A percentile compares a stretch with the other conserved stretches of the same genome.
These are phyloP conservation scores for Aurelia sp. DNA, from an alignment of 30 jellyfish, hydroid and myxozoan genomes.

Conservation along the genomic window DNA sequence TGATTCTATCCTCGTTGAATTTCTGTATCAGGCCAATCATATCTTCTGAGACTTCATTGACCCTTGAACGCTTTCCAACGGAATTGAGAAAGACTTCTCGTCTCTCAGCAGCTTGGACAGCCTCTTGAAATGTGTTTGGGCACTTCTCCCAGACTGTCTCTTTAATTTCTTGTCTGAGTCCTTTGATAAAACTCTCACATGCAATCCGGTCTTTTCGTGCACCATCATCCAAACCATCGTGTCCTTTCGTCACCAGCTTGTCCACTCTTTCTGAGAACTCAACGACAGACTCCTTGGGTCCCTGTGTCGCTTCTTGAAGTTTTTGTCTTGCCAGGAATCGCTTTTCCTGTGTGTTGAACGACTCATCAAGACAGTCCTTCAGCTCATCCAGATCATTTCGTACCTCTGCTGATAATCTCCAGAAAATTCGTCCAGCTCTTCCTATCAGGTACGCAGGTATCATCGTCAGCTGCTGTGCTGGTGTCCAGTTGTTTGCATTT, in stretches of 20 bases:
- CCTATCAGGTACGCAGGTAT: constrained; percentile 60
- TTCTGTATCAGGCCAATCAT: constrained; percentile 37
- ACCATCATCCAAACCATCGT: constrained; percentile 55
- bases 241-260: constrained; percentile 51
- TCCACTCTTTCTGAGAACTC: constrained; percentile 54
- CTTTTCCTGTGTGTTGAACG: constrained; percentile 51
- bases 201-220: constrained; percentile 63
- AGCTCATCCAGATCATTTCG: constrained; percentile 43
- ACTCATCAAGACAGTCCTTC: constrained; percentile 46
- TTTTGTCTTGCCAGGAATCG: constrained; percentile 43
- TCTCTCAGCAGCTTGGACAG: constrained; percentile 42
- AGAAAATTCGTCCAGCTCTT: constrained; percentile 66
- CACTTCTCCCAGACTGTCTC: constrained; percentile 61
- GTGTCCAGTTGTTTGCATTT: constrained; percentile 37
- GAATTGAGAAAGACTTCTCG: constrained; percentile 42
- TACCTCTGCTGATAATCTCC: constrained; percentile 56
- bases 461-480: constrained; percentile 22
- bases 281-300: constrained; percentile 50
- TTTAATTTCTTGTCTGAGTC: constrained; percentile 54
- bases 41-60: constrained; percentile 41
- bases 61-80: constrained; percentile 40
- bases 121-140: constrained; percentile 63
- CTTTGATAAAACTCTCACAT: constrained; percentile 46
- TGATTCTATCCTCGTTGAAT: constrained; percentile 38
- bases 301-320: constrained; percentile 46